These are phyloP conservation scores for Caprella mutica DNA, from an alignment of 2,888 invertebrate species.

Conservation along the genomic window DNA sequence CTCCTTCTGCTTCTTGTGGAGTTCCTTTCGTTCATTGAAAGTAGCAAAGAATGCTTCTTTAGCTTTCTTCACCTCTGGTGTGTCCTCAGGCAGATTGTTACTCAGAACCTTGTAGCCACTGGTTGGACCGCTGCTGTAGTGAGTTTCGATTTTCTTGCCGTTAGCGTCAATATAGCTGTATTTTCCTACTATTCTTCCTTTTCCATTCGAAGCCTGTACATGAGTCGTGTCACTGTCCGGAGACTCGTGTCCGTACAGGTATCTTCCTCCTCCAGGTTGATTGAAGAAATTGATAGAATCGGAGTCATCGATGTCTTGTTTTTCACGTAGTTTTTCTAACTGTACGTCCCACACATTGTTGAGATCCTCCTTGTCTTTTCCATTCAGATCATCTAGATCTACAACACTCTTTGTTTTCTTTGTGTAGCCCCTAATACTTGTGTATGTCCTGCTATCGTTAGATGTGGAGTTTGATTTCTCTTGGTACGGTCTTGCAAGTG, in stretches of 20 bases:
- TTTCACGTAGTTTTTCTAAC: conserved; percentile 13
- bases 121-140: conserved; percentile 24
- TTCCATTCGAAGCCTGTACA: conserved; percentile 26
- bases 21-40: conserved; percentile 14
- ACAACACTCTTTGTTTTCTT: neutral
- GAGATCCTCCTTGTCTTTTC: conserved; percentile 5
- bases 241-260: conserved; percentile 21
- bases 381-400: conserved; percentile 12
- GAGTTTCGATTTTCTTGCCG: conserved; percentile 25
- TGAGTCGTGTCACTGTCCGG: conserved; percentile 16
- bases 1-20: neutral
- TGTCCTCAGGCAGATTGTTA: conserved; percentile 31
- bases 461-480: neutral
- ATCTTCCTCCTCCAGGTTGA: conserved; percentile 18
- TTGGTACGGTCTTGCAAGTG: neutral
- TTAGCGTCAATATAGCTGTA: conserved; percentile 29
- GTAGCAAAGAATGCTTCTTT: conserved; percentile 19
- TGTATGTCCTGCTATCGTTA: neutral
- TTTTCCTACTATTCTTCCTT: conserved; percentile 27
- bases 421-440: conserved; percentile 7
- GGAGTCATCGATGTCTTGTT: neutral
- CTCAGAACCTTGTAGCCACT: conserved; percentile 29
- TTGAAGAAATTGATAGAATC: conserved; percentile 19
- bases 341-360: conserved; percentile 26
- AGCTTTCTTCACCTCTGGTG: conserved; percentile 26